A percentile compares a stretch with the other conserved stretches of the same genome.
Evolutionary conservation across 2,888 invertebrate species (phyloP).

Genomic region (Copidosoma aretas): DNA sequence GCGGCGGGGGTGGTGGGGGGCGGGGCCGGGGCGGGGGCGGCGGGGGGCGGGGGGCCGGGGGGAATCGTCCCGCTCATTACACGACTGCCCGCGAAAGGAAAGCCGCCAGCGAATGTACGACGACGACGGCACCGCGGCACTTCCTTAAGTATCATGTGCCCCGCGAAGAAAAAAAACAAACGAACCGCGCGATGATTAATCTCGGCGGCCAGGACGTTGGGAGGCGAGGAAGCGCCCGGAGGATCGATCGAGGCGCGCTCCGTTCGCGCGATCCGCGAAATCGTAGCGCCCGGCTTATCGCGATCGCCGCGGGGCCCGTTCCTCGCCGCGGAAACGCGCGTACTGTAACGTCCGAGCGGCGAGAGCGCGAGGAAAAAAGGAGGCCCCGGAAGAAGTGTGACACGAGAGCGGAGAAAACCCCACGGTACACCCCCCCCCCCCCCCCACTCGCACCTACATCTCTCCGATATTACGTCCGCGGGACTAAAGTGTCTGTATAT

Average conservation of each 20-base stretch:
- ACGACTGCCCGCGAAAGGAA: background rate
- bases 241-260: background rate
- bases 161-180: background rate
- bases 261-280: too few relatives aligned
- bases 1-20: too few relatives aligned
- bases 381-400: constrained; percentile 48
- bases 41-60: too few relatives aligned
- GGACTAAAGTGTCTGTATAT: too few relatives aligned
- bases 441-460: constrained; percentile 48
- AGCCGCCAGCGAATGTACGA: background rate
- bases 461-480: constrained; percentile 41
- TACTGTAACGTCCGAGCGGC: too few relatives aligned
- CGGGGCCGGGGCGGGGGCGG: too few relatives aligned
- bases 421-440: constrained; percentile 52
- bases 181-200: background rate
- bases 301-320: background rate
- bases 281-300: background rate
- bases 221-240: constrained; percentile 2
- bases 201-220: constrained; percentile 10
- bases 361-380: constrained; percentile 11
- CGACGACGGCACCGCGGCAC: background rate
- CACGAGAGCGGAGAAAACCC: constrained; percentile 53
- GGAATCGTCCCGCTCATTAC: background rate
- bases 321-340: too few relatives aligned
- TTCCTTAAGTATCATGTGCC: constrained; percentile 21